These are phyloP conservation scores for Rhizoglyphus robini DNA, from an alignment of 1,140 invertebrate genomes.

Conservation along the genomic window DNA sequence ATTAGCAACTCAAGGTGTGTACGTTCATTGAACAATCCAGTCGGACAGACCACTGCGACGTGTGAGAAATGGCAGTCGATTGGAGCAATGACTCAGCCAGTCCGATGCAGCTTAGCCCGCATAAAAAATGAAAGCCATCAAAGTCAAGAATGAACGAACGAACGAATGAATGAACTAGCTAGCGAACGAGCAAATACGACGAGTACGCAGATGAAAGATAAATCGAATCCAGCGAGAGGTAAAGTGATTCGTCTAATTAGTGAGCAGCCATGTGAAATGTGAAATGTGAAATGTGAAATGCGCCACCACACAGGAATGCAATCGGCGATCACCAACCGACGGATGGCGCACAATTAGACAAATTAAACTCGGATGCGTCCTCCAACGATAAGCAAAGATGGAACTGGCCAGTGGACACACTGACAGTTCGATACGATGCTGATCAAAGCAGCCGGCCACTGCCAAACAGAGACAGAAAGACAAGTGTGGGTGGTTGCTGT, in stretches of 20 bases:
- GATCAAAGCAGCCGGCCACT: not conserved
- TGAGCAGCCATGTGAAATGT: not conserved
- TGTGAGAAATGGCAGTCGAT: not conserved
- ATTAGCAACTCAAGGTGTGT: too few relatives aligned
- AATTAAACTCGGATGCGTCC: not conserved
- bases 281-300: not conserved
- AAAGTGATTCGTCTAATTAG: not conserved
- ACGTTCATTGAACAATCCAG: too few relatives aligned
- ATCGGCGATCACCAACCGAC: not conserved
- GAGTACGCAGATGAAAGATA: not conserved
- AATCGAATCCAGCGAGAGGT: not conserved
- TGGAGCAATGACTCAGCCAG: too few relatives aligned
- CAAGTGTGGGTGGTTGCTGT: not conserved
- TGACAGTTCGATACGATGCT: not conserved
- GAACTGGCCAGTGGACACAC: too few relatives aligned
- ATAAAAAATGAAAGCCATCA: not conserved
- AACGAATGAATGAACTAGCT: too few relatives aligned
- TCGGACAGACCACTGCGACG: too few relatives aligned
- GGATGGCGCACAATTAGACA: not conserved
- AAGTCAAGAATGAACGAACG: not conserved
- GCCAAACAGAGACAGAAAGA: not conserved
- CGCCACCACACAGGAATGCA: not conserved
- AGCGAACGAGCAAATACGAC: not conserved
- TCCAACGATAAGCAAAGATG: not conserved
- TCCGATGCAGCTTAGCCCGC: not conserved